Evolutionary conservation across 2,113 vertebrate genomes (phyloP).

Genomic region (pig (Sus scrofa)): T2T-Sscrofa CM000812.6:60513001-60513500

Average conservation of each 20-base stretch:
- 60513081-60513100: neutral
- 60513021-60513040: neutral
- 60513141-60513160: neutral
- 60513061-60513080: slow-evolving; percentile 33
- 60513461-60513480: neutral
- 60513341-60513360: neutral
- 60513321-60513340: neutral
- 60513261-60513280: neutral
- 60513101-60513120: neutral
- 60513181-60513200: neutral
- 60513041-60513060: neutral
- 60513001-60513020: neutral
- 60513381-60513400: neutral
- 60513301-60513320: neutral
- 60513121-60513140: neutral
- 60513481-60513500: neutral
- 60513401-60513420: neutral
- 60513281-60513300: slow-evolving; percentile 18
- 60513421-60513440: neutral
- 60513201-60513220: neutral
- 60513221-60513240: neutral
- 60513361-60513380: neutral
- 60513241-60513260: neutral
- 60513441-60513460: neutral
- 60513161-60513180: slow-evolving; percentile 26